Percentiles rank a stretch among this genome's conserved stretches.
Conservation (phyloP, 1,140 invertebrate genomes). For the Aphis gossypii region DNA sequence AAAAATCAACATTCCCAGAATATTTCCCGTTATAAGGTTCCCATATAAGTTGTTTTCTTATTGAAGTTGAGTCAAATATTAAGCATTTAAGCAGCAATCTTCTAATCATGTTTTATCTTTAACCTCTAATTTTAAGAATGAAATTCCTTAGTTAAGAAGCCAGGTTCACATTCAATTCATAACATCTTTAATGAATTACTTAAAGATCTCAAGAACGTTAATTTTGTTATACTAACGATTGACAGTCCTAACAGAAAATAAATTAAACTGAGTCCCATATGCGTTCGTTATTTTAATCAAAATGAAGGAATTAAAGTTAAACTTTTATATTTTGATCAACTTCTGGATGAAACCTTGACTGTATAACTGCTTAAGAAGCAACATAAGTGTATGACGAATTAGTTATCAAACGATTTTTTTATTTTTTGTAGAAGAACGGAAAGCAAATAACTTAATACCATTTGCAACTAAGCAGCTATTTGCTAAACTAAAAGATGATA, state of each 20-base stretch:
- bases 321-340: too few relatives aligned
- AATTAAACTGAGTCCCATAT: too few relatives aligned
- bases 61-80: not conserved
- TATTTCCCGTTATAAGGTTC: not conserved
- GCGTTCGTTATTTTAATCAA: too few relatives aligned
- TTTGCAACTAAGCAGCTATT: conserved; percentile 20
- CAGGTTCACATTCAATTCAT: conserved; percentile 8
- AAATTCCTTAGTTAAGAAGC: not conserved
- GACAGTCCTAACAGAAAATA: too few relatives aligned
- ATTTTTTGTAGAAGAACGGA: conserved; percentile 4
- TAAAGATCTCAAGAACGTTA: too few relatives aligned
- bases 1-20: not conserved
- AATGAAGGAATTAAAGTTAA: too few relatives aligned
- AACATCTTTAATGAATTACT: too few relatives aligned
- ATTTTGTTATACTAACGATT: too few relatives aligned
- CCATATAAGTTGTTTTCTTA: not conserved
- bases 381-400: not conserved
- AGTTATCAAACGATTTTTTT: conserved; percentile 33
- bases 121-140: not conserved
- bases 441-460: conserved; percentile 16
- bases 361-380: conserved; percentile 20
- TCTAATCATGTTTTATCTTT: not conserved
- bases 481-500: conserved; percentile 25
- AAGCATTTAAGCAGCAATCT: not conserved
- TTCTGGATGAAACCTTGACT: not conserved